phyloP scores from a whole-genome alignment of 1,140 invertebrate species.

The Papilio dardanus region DNA sequence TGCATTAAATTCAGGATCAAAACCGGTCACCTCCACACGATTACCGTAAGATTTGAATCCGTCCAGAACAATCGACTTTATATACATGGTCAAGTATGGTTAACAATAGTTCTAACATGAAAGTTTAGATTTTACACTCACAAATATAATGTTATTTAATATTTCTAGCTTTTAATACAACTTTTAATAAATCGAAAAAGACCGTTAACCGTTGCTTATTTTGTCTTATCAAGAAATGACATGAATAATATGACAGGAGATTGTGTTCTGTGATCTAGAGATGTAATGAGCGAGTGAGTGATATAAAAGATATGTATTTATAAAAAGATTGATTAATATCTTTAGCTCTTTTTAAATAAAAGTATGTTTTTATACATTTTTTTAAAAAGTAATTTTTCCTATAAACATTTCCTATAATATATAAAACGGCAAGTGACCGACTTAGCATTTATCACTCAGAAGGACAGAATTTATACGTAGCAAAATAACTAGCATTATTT shows the following conservation, averaged over 20 bases:
- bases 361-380: too few relatives aligned
- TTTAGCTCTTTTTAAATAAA: too few relatives aligned
- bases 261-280: too few relatives aligned
- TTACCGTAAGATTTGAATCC: slow-evolving; percentile 99
- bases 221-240: slow-evolving; percentile 30
- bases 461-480: too few relatives aligned
- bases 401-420: too few relatives aligned
- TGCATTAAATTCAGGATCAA: slow-evolving; percentile 98
- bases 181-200: slow-evolving; percentile 36
- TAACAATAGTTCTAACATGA: not conserved
- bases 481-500: too few relatives aligned
- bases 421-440: too few relatives aligned
- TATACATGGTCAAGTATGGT: slow-evolving; percentile 87
- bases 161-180: not conserved
- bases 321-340: too few relatives aligned
- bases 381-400: too few relatives aligned
- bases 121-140: not conserved
- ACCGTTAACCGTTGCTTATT: slow-evolving; percentile 47
- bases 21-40: slow-evolving; percentile 95
- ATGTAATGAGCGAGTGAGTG: too few relatives aligned
- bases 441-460: too few relatives aligned
- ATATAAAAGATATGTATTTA: too few relatives aligned
- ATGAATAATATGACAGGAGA: not conserved
- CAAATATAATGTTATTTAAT: not conserved
- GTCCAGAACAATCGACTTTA: slow-evolving; percentile 97